Conservation (phyloP, 2,888 invertebrate genomes). For the Andrena camellia region DNA sequence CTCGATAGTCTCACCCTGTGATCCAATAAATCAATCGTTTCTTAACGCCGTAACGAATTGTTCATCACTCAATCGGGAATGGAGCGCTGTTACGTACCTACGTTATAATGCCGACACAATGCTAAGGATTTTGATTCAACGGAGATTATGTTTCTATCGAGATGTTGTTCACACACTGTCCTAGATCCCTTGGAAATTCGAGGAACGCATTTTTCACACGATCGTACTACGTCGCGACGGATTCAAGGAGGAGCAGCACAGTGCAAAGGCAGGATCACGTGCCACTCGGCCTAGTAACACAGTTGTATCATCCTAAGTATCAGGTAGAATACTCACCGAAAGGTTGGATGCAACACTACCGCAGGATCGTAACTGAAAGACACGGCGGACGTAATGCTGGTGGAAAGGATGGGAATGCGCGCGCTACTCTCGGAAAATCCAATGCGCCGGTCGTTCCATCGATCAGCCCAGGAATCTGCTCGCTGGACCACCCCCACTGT, state of each 20-base stretch:
- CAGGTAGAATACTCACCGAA: slow-evolving; percentile 43
- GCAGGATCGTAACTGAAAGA: slow-evolving; percentile 72
- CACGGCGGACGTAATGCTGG: slow-evolving; percentile 67
- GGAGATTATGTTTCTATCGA: neutral
- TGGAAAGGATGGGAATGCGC: slow-evolving; percentile 76
- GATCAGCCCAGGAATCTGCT: slow-evolving; percentile 83
- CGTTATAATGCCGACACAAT: neutral
- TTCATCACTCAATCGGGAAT: neutral
- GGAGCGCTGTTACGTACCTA: neutral
- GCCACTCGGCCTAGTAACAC: slow-evolving; percentile 81
- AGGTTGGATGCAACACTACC: slow-evolving; percentile 71
- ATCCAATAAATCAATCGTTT: slow-evolving; percentile 45
- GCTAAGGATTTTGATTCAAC: neutral
- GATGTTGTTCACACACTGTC: slow-evolving; percentile 11
- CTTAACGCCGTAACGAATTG: neutral
- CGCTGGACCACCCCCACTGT: slow-evolving; percentile 81
- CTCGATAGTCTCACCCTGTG: slow-evolving; percentile 8
- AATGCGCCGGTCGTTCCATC: slow-evolving; percentile 81
- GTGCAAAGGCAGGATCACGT: slow-evolving; percentile 74
- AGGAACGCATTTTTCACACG: neutral
- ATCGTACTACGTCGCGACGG: neutral
- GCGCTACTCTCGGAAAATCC: slow-evolving; percentile 79
- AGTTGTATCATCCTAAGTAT: slow-evolving; percentile 70
- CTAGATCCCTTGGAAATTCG: neutral
- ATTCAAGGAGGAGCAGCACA: slow-evolving; percentile 36